Percentiles rank a stretch among this genome's conserved stretches.
Conservation (phyloP, 2,113 vertebrate species). For the Notarius quadriscutis region DNA sequence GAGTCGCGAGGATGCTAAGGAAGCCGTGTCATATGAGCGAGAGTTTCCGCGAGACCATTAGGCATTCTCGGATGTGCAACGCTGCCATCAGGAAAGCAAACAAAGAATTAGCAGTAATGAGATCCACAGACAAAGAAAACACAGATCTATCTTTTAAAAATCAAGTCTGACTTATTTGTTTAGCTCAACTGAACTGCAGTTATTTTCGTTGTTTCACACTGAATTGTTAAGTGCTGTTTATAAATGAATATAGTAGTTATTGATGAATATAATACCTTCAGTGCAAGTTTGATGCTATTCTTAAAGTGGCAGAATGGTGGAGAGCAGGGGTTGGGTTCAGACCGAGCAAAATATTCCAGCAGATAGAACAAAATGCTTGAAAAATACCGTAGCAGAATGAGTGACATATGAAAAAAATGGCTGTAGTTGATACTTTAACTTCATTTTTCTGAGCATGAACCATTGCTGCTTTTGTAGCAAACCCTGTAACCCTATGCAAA, state of each 20-base stretch:
- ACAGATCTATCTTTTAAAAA: conserved; percentile 14
- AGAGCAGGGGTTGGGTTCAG: background rate
- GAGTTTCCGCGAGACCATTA: conserved; percentile 14
- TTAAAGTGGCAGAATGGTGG: background rate
- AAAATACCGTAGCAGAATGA: background rate
- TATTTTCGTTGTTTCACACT: background rate
- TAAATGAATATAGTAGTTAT: background rate
- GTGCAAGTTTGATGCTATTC: background rate
- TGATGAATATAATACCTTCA: background rate
- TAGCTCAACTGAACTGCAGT: background rate
- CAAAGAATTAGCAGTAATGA: conserved; percentile 36
- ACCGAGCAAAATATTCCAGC: background rate
- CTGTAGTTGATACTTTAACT: background rate
- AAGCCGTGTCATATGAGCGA: background rate
- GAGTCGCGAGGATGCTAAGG: conserved; percentile 17
- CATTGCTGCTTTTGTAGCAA: background rate
- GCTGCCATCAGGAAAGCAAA: conserved; percentile 29
- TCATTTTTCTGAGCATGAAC: background rate
- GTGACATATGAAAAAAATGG: background rate
- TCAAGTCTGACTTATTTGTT: conserved; percentile 14
- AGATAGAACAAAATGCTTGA: background rate
- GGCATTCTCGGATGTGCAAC: conserved; percentile 6
- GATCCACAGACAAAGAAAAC: background rate
- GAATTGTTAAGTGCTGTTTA: background rate
- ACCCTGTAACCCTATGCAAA: background rate